Base-by-base conservation (phyloP, 2,797 vertebrate species). In the Ptychadena robeensis region DNA sequence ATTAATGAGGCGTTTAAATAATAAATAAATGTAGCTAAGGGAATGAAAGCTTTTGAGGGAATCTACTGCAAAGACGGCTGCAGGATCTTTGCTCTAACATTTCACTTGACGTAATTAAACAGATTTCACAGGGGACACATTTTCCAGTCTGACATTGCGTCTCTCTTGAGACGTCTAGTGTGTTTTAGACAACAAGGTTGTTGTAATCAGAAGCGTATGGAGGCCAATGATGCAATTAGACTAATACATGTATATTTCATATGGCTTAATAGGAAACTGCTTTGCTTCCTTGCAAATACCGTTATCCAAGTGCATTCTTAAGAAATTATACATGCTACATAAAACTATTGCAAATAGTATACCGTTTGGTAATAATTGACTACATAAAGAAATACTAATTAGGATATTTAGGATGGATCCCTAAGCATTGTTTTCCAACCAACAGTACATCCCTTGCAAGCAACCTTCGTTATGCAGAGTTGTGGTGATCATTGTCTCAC, bases 1-100 rank as follows among this genome's bases (percentile, higher is more conserved):
- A 75, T 85, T 70, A 85, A 85, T 85, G 66, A 85, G 28, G 14
- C 72, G 59, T 81, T 69, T 85, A 80, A 85, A 85, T 85, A 85
- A 80, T 80, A 81, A 80, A 85, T 85, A 80, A 44, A 75, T 81
- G 57, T 80, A 78, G 78, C 65, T 75, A 38, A 69, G 9, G 34
- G 63, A 84, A 53, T 72, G 69, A 80, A 66, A 53, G 82, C 63
- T 79, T 83, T 73, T 10, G 57, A 84, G 70, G 30, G 72, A 80
- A 70, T 64, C 77, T 18, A 53, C 77, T 48, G 78, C 53, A 57
- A 44, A 35, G 61, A 69, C 68, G 71, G 65, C 78, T 80, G 66
- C 53, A 81, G 78, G 78, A 73, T 85, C 70, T 84, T 63, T 73
- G 77, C 67, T 80, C 73, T 81, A 71, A 80, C 78, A 65, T 80